Evolutionary conservation across 1,140 invertebrate species (phyloP).

Genomic region (Tetraneura akinire): DNA sequence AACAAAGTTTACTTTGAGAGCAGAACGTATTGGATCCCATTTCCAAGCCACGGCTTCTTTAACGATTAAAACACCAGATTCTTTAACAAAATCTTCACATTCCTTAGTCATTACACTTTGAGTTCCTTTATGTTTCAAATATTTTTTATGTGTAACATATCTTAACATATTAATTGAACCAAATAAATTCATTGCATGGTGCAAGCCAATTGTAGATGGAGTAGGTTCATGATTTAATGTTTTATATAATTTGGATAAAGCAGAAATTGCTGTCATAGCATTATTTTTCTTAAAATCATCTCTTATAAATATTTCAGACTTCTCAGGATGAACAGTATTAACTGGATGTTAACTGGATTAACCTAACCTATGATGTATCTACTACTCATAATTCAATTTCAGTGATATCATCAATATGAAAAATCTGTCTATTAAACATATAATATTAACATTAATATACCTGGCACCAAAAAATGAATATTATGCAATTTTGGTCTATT

Average conservation of each 20-base stretch:
- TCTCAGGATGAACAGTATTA: constrained; percentile 16
- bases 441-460: too few relatives aligned
- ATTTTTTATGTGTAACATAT: constrained; percentile 27
- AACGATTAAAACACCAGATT: constrained; percentile 73
- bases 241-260: constrained; percentile 40
- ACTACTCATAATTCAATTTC: too few relatives aligned
- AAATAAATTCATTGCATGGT: constrained; percentile 46
- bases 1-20: constrained; percentile 71
- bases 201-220: constrained; percentile 31
- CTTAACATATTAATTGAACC: constrained; percentile 27
- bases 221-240: constrained; percentile 34
- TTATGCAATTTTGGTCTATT: too few relatives aligned
- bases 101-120: constrained; percentile 58
- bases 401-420: too few relatives aligned
- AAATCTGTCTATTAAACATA: too few relatives aligned
- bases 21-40: constrained; percentile 77
- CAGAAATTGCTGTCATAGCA: constrained; percentile 44
- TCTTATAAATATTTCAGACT: constrained; percentile 35
- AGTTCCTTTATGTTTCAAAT: constrained; percentile 28
- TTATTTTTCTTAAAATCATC: constrained; percentile 46
- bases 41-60: constrained; percentile 78
- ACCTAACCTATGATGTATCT: too few relatives aligned
- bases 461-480: too few relatives aligned
- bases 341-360: too few relatives aligned
- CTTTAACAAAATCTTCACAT: constrained; percentile 70